These are phyloP conservation scores for Sternarchorhynchus goeldii DNA, from an alignment of 2,797 vertebrate species.

Conservation along the genomic window DNA sequence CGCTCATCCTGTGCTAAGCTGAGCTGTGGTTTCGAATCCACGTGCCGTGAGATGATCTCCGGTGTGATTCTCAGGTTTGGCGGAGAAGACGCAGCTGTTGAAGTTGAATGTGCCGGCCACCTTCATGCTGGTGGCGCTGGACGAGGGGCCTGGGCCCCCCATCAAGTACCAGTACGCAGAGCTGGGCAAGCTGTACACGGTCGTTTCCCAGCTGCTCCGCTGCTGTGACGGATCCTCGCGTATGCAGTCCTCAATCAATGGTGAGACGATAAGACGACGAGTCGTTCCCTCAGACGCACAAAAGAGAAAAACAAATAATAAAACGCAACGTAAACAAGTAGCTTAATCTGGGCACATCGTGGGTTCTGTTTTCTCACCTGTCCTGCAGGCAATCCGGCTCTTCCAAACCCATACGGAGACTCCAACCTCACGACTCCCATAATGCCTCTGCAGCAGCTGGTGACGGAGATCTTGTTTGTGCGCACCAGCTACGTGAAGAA, in stretches of 20 bases:
- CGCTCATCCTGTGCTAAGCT: too few relatives aligned
- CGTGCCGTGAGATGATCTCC: neutral
- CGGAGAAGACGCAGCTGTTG: conserved; percentile 95
- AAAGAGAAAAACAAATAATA: too few relatives aligned
- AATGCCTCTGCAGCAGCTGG: conserved; percentile 96
- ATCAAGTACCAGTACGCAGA: conserved; percentile 99
- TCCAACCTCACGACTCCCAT: conserved; percentile 91
- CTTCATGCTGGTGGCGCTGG: conserved; percentile 97
- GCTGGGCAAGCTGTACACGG: conserved; percentile 95
- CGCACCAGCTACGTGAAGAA: conserved; percentile 99
- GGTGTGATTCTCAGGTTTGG: conserved; percentile 78
- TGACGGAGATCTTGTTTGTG: conserved; percentile 96
- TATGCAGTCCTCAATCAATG: conserved; percentile 99
- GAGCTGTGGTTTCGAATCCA: too few relatives aligned
- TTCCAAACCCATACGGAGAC: conserved; percentile 95
- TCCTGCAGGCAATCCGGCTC: conserved; percentile 89
- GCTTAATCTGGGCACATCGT: neutral
- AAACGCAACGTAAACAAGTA: too few relatives aligned
- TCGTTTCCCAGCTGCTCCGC: conserved; percentile 95
- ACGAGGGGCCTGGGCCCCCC: conserved; percentile 95
- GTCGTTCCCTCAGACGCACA: too few relatives aligned
- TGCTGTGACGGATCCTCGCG: conserved; percentile 94
- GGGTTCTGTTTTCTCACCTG: neutral
- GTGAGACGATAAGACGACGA: conserved; percentile 66
- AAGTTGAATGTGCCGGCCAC: conserved; percentile 96